These are phyloP conservation scores for Neogale vison DNA, from an alignment of 2,113 vertebrate genomes.

Conservation along the genomic window DNA sequence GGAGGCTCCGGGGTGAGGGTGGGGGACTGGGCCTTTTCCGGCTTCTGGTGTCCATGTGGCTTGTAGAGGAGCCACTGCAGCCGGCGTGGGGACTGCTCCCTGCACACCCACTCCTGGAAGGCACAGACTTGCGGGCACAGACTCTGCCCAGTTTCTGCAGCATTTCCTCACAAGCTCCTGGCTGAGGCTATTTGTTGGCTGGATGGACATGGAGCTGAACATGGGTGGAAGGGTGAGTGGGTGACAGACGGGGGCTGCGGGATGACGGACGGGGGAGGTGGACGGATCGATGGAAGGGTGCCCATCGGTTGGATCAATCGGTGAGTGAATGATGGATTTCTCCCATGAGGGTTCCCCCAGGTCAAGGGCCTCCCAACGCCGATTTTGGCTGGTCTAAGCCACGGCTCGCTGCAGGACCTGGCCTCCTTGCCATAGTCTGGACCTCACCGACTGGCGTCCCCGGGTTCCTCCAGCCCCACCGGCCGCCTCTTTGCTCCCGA, in stretches of 20 bases:
- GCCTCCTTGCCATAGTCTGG: neutral
- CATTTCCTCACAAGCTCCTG: neutral
- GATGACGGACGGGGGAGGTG: neutral
- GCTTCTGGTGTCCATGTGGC: fast-evolving
- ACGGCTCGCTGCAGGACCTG: fast-evolving
- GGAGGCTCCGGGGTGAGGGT: neutral
- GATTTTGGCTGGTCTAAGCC: neutral
- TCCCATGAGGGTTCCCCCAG: neutral
- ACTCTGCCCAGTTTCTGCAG: neutral
- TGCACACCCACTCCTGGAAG: neutral
- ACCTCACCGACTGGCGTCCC: neutral
- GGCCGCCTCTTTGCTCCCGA: neutral
- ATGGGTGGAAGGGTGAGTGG: neutral
- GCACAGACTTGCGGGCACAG: too few species aligned
- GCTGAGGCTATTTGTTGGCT: neutral
- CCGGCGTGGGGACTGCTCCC: neutral
- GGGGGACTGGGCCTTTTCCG: too few species aligned
- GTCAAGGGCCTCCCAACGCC: neutral
- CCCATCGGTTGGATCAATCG: neutral
- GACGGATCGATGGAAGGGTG: neutral
- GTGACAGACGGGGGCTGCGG: too few species aligned
- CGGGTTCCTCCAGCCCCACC: fast-evolving
- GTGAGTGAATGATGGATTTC: neutral
- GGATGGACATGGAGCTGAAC: neutral
- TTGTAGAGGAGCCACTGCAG: fast-evolving